Evolutionary conservation across 2,888 invertebrate genomes (phyloP), one percentile per base, ranked within the genome.

Genomic region (Stegana nigrithorax): DNA sequence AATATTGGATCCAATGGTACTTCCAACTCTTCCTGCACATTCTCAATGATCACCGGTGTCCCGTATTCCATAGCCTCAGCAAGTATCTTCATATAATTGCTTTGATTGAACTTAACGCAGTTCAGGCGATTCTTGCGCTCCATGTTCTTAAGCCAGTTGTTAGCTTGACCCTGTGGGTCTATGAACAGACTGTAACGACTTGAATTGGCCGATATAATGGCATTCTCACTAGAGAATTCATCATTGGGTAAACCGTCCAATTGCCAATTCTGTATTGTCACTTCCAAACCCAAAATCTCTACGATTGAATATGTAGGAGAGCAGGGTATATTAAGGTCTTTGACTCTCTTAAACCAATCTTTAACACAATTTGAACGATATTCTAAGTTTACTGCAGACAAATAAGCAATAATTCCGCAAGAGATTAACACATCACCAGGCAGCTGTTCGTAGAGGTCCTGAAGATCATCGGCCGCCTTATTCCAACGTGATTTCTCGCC

Each of bases 101-200:
- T 59, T 67, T 86, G 86, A 59, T 83, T 85, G 59, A 85, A 85
- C 65, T 86, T 84, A 2, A 85, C 81, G 1, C 81, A 77, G 25
- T 75, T 80, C 1, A 86, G 62, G 0, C 82, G 82, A 75, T 86
- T 85, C 45, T 80, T 71, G 67, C 87, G 82, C 82, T 95, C 96
- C 92, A 94, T 92, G 73, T 93, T 93, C 72, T 93, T 91, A 32
- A 96, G 91, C 96, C 96, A 96, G 82, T 93, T 94, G 81, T 95
- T 95, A 27, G 96, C 96, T 83, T 96, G 96, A 8, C 92, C 93
- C 86, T 96, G 96, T 0, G 96, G 96, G 86, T 97, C 96, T 68
- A 97, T 93, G 84, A 96, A 92, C 32, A 97, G 88, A 1, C 96
- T 95, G 91, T 95, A 96, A 32, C 96, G 89, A 17, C 91, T 89